Evolutionary conservation across 2,888 invertebrate genomes (phyloP), one percentile per base, ranked within the genome.

Genomic region (Callyntrura sp.): DNA sequence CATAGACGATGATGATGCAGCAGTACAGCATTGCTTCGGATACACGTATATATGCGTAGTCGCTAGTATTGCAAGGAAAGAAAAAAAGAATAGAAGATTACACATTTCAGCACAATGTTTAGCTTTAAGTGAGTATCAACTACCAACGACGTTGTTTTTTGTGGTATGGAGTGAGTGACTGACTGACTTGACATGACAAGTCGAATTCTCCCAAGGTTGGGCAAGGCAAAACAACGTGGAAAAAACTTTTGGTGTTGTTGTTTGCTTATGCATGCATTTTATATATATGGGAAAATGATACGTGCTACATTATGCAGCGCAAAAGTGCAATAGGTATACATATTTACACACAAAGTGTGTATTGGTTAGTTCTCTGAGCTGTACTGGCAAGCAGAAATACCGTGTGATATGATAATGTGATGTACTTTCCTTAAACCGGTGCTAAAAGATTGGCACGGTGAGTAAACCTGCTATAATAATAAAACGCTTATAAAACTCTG

Each of bases 181-280:
- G 90, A 85, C 73, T 73, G 79, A 90, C 76, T 79, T 83, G 87
- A 87, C 81, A 90, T 82, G 83, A 87, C 83, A 84, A 90, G 82
- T 84, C 83, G 87, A 87, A 85, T 48, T 78, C 78, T 78, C 78
- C 78, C 85, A 85, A 85, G 85, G 78, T 65, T 85, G 85, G 85
- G 85, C 85, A 85, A 85, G 85, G 85, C 85, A 85, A 85, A n/a
- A n/a, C 73, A 65, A 84, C 55, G 17, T 78, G 57, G 70, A 85
- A 76, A 82, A 65, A 51, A 25, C 55, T 79, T 28, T 62, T 4
- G n/a, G n/a, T n/a, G n/a, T n/a, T n/a, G n/a, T 20, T 81, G 17
- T 28, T 70, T 25, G 17, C 20, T 35, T 3, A 23, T 60, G 17
- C 79, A 57, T 57, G 28, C 45, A 17, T 60, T 28, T 55, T 17